Conservation (phyloP, 2,888 invertebrate species). For the Acanthosepion lycidas region DNA sequence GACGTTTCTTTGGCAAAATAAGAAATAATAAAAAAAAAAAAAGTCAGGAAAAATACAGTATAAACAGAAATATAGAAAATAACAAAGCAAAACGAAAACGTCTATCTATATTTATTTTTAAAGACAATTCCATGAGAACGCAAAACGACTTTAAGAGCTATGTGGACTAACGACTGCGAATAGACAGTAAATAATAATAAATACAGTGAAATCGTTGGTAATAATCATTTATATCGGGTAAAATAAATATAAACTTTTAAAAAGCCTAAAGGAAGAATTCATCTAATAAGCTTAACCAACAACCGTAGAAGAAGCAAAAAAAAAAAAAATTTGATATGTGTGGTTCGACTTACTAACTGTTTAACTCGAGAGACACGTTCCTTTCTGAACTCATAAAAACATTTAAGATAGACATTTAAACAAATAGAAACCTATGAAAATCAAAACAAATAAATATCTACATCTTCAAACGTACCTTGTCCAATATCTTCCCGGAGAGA, state of each 20-base stretch:
- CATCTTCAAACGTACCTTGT: constrained; percentile 37
- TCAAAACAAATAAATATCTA: background rate
- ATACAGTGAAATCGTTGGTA: background rate
- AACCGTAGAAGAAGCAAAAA: background rate
- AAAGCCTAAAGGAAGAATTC: background rate
- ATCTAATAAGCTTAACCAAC: background rate
- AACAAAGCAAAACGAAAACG: no score
- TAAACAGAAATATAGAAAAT: background rate
- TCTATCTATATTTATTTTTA: no score
- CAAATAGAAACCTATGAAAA: background rate
- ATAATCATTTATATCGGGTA: background rate
- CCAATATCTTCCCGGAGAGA: constrained; percentile 43
- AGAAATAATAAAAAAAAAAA: no score
- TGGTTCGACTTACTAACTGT: background rate
- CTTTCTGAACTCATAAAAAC: background rate
- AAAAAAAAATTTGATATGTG: background rate
- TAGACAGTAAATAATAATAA: background rate
- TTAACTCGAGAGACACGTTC: background rate
- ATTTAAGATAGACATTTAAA: background rate
- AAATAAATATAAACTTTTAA: background rate
- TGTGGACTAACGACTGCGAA: no score
- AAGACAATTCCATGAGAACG: no score
- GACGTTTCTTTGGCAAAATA: no score
- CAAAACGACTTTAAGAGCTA: no score
- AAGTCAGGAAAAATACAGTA: background rate